Evolutionary conservation across 2,797 vertebrate species (phyloP), one percentile per base, ranked within the genome.

Genomic region (Crocidura indochinensis): DNA sequence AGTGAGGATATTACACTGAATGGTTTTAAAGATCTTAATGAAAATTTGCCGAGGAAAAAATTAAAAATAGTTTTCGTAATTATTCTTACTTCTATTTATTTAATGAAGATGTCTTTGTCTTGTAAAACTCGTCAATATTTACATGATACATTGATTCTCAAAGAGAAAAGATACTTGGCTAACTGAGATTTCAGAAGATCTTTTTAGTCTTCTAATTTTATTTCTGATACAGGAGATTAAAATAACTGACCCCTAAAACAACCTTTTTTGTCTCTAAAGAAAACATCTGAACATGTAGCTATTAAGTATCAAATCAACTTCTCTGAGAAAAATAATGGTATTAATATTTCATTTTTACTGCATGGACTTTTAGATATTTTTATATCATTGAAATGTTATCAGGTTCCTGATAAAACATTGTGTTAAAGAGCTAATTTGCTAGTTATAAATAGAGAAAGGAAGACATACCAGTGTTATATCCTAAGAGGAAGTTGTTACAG

Each of bases 261-360:
- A 81, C 75, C 92, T 89, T 62, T 84, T 84, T 95, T 93, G 12
- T 87, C 49, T 84, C 19, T 90, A 94, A 94, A 96, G 95, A 95
- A 96, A 97, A 93, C 51, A 96, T 97, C 95, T 97, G 26, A 97
- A 93, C 83, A 60, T 72, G 87, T 20, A 88, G 53, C n/a, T 90
- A 8, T 96, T 92, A 96, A 60, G 38, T 87, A 76, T 14, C 53
- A 84, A 92, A 76, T 14, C 53, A 84, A 92, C n/a, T 12, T 15
- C 19, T 86, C 84, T 91, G 67, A 93, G 88, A 89, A 86, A 94
- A 92, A 86, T 81, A 84, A 76, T 38, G 73, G 88, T 91, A 94
- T 77, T 87, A 86, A 71, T 49, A 87, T 82, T 87, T 79, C 27
- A 76, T 91, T 46, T 49, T 92, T 92, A 71, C 76, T 65, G 20